These are phyloP conservation scores for Vombatus ursinus DNA, from an alignment of 2,113 vertebrate species.

Conservation along the genomic window DNA sequence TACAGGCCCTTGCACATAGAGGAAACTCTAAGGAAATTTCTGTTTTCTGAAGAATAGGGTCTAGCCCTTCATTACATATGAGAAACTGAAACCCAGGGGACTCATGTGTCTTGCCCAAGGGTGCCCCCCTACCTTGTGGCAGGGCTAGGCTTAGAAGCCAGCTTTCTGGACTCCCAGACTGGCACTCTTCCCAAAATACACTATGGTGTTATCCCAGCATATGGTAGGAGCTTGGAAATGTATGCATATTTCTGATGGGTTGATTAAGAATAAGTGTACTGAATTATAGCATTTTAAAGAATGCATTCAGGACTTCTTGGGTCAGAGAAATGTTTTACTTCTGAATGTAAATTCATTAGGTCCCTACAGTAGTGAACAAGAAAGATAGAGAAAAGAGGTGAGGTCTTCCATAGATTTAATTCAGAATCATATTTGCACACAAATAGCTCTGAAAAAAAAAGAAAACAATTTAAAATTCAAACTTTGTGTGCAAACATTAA, in stretches of 20 bases:
- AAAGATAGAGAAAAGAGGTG: neutral
- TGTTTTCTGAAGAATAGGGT: neutral
- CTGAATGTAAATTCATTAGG: slow-evolving; percentile 7
- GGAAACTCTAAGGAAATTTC: neutral
- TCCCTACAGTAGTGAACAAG: neutral
- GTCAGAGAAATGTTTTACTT: neutral
- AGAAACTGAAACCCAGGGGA: neutral
- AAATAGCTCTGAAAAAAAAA: slow-evolving; percentile 29
- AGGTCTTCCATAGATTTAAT: slow-evolving; percentile 20
- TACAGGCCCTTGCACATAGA: neutral
- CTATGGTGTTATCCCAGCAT: neutral
- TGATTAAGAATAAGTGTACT: neutral
- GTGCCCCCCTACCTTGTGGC: neutral
- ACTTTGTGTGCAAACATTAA: slow-evolving; percentile 39
- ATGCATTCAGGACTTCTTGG: neutral
- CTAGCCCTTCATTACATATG: neutral
- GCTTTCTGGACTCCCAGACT: neutral
- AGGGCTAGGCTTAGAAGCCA: neutral
- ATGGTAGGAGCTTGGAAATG: neutral
- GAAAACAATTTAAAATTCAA: neutral
- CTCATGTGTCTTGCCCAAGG: neutral
- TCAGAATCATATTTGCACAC: slow-evolving; percentile 21
- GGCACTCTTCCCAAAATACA: neutral
- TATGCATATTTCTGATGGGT: neutral
- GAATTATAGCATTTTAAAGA: slow-evolving; percentile 3